Evolutionary conservation across 2,113 vertebrate genomes (phyloP).

Genomic region (Pardalotus punctatus): DNA sequence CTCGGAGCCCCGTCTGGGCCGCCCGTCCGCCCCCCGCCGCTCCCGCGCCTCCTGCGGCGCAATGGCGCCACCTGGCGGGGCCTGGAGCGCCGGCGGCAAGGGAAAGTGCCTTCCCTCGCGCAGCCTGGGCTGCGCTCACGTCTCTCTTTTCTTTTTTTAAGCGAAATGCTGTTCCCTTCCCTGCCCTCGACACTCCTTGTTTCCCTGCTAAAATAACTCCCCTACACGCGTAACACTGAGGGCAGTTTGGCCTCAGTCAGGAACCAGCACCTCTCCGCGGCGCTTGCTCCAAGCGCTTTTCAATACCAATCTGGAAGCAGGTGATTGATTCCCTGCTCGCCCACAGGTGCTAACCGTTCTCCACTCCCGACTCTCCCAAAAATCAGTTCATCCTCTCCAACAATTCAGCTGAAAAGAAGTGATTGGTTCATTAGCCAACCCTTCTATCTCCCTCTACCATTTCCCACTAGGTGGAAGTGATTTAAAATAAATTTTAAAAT

Average conservation of each 20-base stretch:
- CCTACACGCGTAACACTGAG: fast-evolving
- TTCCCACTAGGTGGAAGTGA: background rate
- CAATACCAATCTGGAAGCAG: background rate
- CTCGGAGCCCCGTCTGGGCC: fast-evolving
- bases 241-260: background rate
- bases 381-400: background rate
- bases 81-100: no score
- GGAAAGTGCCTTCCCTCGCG: fast-evolving
- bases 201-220: background rate
- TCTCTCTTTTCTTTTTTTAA: fast-evolving
- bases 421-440: background rate
- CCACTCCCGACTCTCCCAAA: fast-evolving
- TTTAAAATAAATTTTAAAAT: background rate
- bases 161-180: fast-evolving
- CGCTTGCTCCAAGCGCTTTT: fast-evolving
- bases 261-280: fast-evolving
- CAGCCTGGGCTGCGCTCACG: fast-evolving
- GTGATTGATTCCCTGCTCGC: background rate
- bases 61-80: background rate
- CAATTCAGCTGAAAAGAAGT: background rate
- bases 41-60: background rate
- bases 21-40: background rate
- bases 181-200: background rate
- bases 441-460: background rate
- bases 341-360: background rate